These are phyloP conservation scores for Pelecanus crispus DNA, from an alignment of 2,113 vertebrate species.

Conservation along the genomic window DNA sequence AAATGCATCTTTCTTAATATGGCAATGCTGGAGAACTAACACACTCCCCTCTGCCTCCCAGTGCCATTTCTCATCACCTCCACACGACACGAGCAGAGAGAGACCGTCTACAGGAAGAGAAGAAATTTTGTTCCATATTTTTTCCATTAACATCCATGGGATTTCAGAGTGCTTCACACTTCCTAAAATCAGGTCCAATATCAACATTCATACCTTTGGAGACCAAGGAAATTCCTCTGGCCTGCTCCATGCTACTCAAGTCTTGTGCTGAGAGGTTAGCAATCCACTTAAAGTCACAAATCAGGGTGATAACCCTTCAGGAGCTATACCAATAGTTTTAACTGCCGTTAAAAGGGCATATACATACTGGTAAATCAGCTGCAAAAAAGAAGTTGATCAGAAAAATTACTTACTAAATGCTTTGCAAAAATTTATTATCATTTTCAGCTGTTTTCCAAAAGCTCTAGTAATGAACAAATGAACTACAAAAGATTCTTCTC, in stretches of 20 bases:
- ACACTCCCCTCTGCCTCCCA: neutral
- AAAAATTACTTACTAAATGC: neutral
- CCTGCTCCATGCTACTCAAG: neutral
- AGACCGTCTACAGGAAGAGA: neutral
- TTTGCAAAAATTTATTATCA: neutral
- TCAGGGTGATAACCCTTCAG: neutral
- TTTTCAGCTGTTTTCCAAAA: neutral
- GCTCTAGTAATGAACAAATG: neutral
- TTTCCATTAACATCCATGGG: neutral
- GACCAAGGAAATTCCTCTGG: neutral
- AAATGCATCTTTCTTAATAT: neutral
- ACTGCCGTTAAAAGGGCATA: neutral
- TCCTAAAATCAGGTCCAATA: constrained; percentile 2
- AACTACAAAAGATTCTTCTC: neutral
- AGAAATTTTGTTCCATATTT: neutral
- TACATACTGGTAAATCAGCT: neutral
- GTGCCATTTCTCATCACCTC: neutral
- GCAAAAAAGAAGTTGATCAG: neutral
- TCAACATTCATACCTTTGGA: constrained; percentile 25
- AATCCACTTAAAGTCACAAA: neutral
- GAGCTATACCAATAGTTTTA: neutral
- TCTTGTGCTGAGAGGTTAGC: neutral
- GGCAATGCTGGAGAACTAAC: neutral
- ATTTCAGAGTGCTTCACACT: neutral
- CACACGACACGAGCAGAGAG: neutral